phyloP scores from a whole-genome alignment of 2,888 invertebrate species.

The Deroplatys truncata region DNA sequence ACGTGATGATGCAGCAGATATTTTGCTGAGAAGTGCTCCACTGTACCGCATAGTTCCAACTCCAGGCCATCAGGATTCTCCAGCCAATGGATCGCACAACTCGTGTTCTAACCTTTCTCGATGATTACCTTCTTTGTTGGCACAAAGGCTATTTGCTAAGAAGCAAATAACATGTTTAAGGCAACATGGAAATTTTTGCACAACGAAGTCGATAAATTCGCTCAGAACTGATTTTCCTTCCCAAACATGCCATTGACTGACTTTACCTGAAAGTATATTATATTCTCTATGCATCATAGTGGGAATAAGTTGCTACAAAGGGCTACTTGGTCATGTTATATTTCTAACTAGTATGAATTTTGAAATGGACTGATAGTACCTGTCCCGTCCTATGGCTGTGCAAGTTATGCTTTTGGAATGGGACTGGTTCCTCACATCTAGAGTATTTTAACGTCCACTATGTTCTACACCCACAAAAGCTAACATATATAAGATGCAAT shows the following conservation, averaged over 20 bases:
- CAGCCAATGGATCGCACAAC: slow-evolving; percentile 17
- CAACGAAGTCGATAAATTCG: neutral
- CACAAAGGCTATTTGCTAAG: neutral
- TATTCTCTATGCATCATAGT: neutral
- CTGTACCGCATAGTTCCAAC: slow-evolving; percentile 41
- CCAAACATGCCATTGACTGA: neutral
- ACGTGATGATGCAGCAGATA: slow-evolving; percentile 56
- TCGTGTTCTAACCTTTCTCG: slow-evolving; percentile 28
- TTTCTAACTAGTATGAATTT: neutral
- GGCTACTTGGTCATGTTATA: neutral
- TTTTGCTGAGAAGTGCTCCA: slow-evolving; percentile 54
- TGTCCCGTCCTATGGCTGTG: neutral
- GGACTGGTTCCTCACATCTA: neutral
- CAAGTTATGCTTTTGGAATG: neutral
- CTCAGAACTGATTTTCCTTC: neutral
- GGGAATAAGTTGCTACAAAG: neutral
- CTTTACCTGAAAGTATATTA: neutral
- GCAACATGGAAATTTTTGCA: neutral
- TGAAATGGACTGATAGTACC: neutral
- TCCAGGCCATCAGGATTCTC: slow-evolving; percentile 24
- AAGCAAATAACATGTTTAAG: neutral
- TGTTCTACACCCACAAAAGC: neutral
- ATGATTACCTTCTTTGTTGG: slow-evolving; percentile 1
- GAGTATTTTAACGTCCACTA: neutral
- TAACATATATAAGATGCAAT: neutral